Evolutionary conservation across 2,888 invertebrate species (phyloP).

Genomic region (Metellina segmentata): DNA sequence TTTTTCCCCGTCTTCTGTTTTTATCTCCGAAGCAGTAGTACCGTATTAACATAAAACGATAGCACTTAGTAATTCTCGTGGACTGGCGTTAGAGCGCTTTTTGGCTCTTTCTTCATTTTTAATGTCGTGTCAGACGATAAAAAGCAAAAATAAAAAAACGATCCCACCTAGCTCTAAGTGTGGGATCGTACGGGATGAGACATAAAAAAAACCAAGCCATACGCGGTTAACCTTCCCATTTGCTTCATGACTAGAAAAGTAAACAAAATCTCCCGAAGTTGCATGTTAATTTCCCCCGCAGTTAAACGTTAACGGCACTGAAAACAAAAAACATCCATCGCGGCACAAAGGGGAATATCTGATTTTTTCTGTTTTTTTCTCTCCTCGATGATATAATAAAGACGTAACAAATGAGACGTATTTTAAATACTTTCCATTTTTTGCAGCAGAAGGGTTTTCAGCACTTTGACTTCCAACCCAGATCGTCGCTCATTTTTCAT

Average conservation of each 20-base stretch:
- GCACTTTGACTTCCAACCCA: constrained; percentile 43
- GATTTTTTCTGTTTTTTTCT: constrained; percentile 31
- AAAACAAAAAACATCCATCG: constrained; percentile 27
- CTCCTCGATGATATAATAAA: constrained; percentile 57
- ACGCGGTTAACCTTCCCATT: constrained; percentile 55
- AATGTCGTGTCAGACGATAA: background rate
- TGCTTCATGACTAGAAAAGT: constrained; percentile 30
- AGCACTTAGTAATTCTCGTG: constrained; percentile 9
- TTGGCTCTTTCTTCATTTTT: constrained; percentile 12
- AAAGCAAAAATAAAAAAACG: constrained; percentile 27
- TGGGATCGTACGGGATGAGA: background rate
- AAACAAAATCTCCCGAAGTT: constrained; percentile 37
- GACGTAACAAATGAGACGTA: constrained; percentile 60
- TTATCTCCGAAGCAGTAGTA: background rate
- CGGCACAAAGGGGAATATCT: constrained; percentile 21
- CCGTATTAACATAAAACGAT: constrained; percentile 2
- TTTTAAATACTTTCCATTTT: constrained; percentile 55
- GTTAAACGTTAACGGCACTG: constrained; percentile 1
- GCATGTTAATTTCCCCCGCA: constrained; percentile 46
- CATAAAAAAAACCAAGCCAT: background rate
- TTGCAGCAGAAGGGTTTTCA: constrained; percentile 30
- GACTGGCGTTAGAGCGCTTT: background rate
- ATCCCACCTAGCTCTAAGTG: constrained; percentile 24
- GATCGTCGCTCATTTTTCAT: constrained; percentile 58
- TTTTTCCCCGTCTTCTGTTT: background rate